phyloP scores from a whole-genome alignment of 1,140 invertebrate genomes.

The Pachyrhynchus sulphureomaculatus region DNA sequence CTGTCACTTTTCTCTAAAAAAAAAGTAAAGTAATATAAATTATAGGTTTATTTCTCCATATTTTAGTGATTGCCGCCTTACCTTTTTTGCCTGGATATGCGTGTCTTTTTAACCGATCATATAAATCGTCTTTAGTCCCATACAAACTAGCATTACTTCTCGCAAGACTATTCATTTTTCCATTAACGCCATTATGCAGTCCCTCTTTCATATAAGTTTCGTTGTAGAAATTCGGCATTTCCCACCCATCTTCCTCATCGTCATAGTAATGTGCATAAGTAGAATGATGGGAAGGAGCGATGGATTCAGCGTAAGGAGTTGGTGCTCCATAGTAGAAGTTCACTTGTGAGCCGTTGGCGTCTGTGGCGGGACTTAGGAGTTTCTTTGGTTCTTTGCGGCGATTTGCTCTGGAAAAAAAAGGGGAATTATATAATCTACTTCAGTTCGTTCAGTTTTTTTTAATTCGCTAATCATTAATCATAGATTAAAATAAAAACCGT shows the following conservation, averaged over 20 bases:
- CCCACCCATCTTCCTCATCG: slow-evolving; percentile 94
- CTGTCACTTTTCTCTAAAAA: slow-evolving; percentile 88
- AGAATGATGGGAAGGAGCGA: slow-evolving; percentile 91
- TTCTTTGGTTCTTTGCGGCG: slow-evolving; percentile 86
- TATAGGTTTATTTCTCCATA: slow-evolving; percentile 18
- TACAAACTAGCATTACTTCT: slow-evolving; percentile 92
- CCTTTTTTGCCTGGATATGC: slow-evolving; percentile 96
- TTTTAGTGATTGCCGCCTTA: slow-evolving; percentile 48
- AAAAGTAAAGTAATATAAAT: slow-evolving; percentile 20
- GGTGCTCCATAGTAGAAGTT: slow-evolving; percentile 95
- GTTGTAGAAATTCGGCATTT: slow-evolving; percentile 97
- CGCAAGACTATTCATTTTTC: slow-evolving; percentile 87
- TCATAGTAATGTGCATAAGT: slow-evolving; percentile 95
- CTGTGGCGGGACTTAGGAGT: slow-evolving; percentile 78
- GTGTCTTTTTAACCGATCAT: slow-evolving; percentile 92
- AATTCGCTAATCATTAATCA: too few species aligned
- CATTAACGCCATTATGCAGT: slow-evolving; percentile 71
- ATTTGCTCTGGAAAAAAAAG: slow-evolving; percentile 62
- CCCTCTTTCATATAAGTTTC: slow-evolving; percentile 96
- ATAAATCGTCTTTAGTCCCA: slow-evolving; percentile 93
- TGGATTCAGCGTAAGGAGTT: slow-evolving; percentile 89
- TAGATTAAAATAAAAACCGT: too few species aligned
- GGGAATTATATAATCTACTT: neutral
- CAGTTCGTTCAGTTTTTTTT: too few species aligned
- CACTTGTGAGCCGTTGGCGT: slow-evolving; percentile 87